A percentile compares a stretch with the other conserved stretches of the same genome.
Conservation (phyloP, 2,888 invertebrate genomes). For the Eilema sororculum region DNA sequence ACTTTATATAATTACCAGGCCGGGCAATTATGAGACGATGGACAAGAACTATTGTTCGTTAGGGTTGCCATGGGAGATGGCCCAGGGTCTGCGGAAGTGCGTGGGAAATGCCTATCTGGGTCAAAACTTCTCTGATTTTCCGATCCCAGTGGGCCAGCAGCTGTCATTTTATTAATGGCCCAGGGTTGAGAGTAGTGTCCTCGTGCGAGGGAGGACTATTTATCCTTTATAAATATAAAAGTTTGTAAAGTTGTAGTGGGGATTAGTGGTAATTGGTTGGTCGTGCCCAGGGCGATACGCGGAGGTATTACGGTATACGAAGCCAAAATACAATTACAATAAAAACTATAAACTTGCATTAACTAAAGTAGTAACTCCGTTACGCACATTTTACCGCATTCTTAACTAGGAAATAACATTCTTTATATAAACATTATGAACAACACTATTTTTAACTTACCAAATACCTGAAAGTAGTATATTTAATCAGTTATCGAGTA, state of each 20-base stretch:
- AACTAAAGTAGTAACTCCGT: not conserved
- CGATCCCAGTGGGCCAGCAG: too few species aligned
- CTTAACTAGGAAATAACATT: not conserved
- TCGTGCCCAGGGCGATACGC: not conserved
- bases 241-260: too few species aligned
- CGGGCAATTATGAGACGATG: too few species aligned
- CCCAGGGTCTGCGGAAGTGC: too few species aligned
- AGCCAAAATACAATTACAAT: not conserved
- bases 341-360: not conserved
- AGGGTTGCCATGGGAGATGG: too few species aligned
- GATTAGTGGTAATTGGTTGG: not conserved
- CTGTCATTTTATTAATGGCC: too few species aligned
- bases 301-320: not conserved
- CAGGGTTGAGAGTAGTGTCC: too few species aligned
- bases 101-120: too few species aligned
- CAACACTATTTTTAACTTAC: slow-evolving; percentile 3
- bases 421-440: not conserved
- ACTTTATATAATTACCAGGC: not conserved
- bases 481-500: not conserved
- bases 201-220: too few species aligned
- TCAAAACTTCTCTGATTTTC: too few species aligned
- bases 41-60: too few species aligned
- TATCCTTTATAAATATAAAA: too few species aligned
- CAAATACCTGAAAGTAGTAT: slow-evolving; percentile 5
- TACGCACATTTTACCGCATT: not conserved